Conservation (phyloP, 1,140 invertebrate genomes). For the Ceratitis capitata region DNA sequence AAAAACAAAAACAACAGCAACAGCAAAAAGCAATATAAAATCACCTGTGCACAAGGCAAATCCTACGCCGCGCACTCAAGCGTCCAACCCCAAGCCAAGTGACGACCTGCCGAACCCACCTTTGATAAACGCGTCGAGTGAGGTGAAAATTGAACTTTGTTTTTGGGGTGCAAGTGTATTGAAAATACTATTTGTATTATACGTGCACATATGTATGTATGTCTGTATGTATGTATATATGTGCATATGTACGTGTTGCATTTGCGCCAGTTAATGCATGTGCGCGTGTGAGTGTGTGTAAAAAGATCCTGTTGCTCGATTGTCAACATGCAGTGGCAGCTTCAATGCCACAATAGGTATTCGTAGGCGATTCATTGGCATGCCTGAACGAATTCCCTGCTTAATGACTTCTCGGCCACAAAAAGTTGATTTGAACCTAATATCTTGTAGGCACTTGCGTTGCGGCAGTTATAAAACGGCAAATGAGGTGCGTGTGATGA, state of each 20-base stretch:
- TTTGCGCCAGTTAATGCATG: not conserved
- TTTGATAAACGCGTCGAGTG: not conserved
- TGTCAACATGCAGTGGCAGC: slow-evolving; percentile 8
- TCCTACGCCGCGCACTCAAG: not conserved
- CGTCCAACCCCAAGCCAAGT: not conserved
- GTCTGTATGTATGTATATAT: too few species aligned
- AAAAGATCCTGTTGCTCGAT: slow-evolving; percentile 3
- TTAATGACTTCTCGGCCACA: slow-evolving; percentile 11
- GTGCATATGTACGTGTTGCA: not conserved
- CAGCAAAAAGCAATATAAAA: not conserved
- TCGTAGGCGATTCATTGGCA: not conserved
- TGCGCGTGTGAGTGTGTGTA: not conserved
- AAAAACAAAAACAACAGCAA: too few species aligned
- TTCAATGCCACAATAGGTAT: not conserved
- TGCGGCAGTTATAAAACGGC: not conserved
- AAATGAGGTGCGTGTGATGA: slow-evolving; percentile 26
- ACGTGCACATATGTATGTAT: too few species aligned
- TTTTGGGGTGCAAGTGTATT: not conserved
- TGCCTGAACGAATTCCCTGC: not conserved
- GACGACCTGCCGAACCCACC: not conserved
- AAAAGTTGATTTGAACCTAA: not conserved
- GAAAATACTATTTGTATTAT: not conserved
- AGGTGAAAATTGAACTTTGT: slow-evolving; percentile 15
- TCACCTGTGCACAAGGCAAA: not conserved
- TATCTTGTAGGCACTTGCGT: too few species aligned